A percentile compares a stretch with the other conserved stretches of the same genome.
phyloP scores from a whole-genome alignment of 2,797 vertebrate species.

The Harpagifer antarcticus region DNA sequence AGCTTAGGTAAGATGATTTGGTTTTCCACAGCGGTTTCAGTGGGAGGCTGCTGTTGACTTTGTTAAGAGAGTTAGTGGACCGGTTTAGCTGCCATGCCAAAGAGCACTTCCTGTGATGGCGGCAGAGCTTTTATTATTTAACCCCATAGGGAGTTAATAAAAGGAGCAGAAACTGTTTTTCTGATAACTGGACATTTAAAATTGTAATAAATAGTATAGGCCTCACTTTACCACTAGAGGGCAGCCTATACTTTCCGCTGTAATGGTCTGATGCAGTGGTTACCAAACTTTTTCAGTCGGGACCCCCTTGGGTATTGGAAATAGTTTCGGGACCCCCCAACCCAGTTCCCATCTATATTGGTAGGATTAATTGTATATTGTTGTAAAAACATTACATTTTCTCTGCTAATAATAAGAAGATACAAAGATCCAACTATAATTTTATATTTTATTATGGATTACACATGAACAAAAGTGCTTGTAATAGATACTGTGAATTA shows the following conservation, averaged over 20 bases:
- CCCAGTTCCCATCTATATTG: too few species aligned
- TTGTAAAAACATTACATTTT: too few species aligned
- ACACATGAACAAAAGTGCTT: too few species aligned
- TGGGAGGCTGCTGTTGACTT: constrained; percentile 20
- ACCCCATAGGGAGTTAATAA: not conserved
- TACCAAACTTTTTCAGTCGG: too few species aligned
- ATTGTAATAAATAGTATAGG: not conserved
- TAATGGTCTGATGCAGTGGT: not conserved
- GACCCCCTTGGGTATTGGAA: too few species aligned
- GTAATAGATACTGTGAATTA: too few species aligned
- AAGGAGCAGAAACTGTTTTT: not conserved
- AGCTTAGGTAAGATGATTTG: constrained; percentile 47
- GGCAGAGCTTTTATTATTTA: not conserved
- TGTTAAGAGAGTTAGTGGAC: constrained; percentile 2
- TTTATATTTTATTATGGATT: too few species aligned
- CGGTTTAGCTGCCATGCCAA: not conserved
- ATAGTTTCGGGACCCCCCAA: too few species aligned
- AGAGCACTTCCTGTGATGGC: not conserved
- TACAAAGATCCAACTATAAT: too few species aligned
- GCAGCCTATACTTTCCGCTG: constrained; percentile 30
- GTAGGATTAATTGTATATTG: too few species aligned
- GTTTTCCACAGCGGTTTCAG: constrained; percentile 50
- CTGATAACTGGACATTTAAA: not conserved
- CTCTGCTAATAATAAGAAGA: too few species aligned
- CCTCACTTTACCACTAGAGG: constrained; percentile 69